phyloP scores from a whole-genome alignment of 1,140 invertebrate species.

The Protaetia brevitarsis region DNA sequence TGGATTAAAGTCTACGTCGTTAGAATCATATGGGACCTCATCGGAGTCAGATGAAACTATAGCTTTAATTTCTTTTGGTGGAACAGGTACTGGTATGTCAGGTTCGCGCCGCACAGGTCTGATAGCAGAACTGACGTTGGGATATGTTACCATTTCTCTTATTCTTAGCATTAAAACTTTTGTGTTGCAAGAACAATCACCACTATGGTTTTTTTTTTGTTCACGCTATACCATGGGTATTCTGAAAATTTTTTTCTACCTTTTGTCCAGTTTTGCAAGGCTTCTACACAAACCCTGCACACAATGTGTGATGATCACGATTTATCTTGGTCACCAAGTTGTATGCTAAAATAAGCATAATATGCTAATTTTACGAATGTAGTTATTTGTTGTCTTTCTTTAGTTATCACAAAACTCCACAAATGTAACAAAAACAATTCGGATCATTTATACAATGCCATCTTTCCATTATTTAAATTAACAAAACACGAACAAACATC shows the following conservation, averaged over 20 bases:
- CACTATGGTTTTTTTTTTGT: neutral
- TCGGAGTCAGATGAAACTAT: neutral
- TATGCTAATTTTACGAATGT: neutral
- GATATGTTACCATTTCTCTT: neutral
- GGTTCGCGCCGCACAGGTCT: neutral
- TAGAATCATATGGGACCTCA: neutral
- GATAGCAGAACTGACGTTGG: neutral
- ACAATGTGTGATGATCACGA: neutral
- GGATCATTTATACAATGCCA: neutral
- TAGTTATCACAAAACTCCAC: neutral
- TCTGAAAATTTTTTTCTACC: neutral
- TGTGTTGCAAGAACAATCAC: neutral
- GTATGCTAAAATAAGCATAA: neutral
- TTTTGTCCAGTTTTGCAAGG: neutral
- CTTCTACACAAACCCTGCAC: neutral
- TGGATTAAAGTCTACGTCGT: neutral
- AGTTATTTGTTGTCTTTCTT: neutral
- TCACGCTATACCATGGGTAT: slow-evolving; percentile 2
- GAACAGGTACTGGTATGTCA: neutral
- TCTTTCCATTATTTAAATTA: neutral
- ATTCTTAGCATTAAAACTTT: neutral
- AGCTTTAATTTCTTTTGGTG: neutral
- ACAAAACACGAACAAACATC: too few species aligned
- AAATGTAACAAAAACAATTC: slow-evolving; percentile 19
- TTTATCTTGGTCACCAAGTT: slow-evolving; percentile 15